Evolutionary conservation across 2,113 vertebrate genomes (phyloP), one percentile per base, ranked within the genome.

Genomic region (Zapornia atra): DNA sequence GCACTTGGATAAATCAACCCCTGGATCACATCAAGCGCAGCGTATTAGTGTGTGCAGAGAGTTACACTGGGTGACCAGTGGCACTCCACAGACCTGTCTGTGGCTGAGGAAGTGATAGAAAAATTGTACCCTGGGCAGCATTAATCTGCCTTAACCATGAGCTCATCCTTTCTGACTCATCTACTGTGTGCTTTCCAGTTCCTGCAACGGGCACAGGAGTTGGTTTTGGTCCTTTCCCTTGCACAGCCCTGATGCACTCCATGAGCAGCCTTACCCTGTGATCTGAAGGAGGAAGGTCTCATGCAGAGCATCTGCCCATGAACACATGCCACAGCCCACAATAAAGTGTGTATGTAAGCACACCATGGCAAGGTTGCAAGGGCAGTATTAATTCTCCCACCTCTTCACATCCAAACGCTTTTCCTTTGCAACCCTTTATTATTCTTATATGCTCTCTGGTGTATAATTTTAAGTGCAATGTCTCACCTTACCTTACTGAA

Each of bases 161-260:
- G 77, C 73, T 96, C 83, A 89, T 78, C 81, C 57, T 28, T 70
- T 89, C 72, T 91, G 81, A 94, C 81, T 94, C 94, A 82, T 71
- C 78, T 29, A 8, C 59, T 50, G 14, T 65, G 44, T n/a, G 40
- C 81, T 54, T 87, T 89, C 78, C 89, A 71, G 57, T 31, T 82
- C 40, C 57, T 56, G 10, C 73, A n/a, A 51, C 26, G 25, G 34
- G 42, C 40, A 54, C 15, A 10, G 46, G 72, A 56, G n/a, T 9
- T 70, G 46, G 1, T 90, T 90, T 71, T 17, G 66, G 42, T 46
- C 54, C 69, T 87, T 84, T 78, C 70, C 22, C 54, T 86, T 22
- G n/a, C 50, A 40, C 18, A 77, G 56, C 31, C 34, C 77, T n/a
- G 51, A 29, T 57, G 53, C 11, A 8, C 17, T 73, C 63, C 1